Evolutionary conservation across 2,113 vertebrate species (phyloP).

Genomic region (Halcyon senegalensis): DNA sequence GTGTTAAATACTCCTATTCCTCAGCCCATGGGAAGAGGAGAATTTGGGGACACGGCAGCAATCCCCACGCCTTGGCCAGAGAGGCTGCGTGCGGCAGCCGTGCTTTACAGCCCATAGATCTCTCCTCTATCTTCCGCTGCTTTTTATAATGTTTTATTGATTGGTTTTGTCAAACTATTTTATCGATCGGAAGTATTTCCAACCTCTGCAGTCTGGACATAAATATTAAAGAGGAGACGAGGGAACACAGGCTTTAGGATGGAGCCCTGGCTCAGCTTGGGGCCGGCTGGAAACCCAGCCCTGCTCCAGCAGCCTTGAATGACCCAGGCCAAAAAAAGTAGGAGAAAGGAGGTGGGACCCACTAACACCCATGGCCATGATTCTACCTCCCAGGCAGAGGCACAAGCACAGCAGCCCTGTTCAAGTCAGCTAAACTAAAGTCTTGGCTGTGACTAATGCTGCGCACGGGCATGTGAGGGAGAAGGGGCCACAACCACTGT

Average conservation of each 20-base stretch:
- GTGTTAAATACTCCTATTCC: background rate
- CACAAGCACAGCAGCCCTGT: background rate
- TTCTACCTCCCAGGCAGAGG: background rate
- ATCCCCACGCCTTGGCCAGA: background rate
- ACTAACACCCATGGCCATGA: accelerated
- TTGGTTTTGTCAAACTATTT: background rate
- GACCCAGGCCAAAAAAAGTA: background rate
- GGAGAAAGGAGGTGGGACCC: background rate
- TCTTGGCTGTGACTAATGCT: background rate
- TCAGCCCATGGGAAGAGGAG: accelerated
- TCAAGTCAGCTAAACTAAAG: background rate
- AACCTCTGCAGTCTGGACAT: background rate
- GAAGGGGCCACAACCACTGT: no score
- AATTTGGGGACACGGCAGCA: background rate
- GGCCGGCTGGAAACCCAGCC: background rate
- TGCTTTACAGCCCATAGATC: background rate
- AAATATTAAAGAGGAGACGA: background rate
- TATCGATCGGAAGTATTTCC: background rate
- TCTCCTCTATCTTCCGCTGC: background rate
- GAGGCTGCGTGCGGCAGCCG: accelerated
- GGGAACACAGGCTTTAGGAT: background rate
- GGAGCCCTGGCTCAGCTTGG: background rate
- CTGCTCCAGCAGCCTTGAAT: background rate
- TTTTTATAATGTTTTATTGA: background rate
- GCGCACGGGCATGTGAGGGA: no score